Evolutionary conservation across 2,797 vertebrate genomes (phyloP).

Genomic region (Tenualosa ilisha): DNA sequence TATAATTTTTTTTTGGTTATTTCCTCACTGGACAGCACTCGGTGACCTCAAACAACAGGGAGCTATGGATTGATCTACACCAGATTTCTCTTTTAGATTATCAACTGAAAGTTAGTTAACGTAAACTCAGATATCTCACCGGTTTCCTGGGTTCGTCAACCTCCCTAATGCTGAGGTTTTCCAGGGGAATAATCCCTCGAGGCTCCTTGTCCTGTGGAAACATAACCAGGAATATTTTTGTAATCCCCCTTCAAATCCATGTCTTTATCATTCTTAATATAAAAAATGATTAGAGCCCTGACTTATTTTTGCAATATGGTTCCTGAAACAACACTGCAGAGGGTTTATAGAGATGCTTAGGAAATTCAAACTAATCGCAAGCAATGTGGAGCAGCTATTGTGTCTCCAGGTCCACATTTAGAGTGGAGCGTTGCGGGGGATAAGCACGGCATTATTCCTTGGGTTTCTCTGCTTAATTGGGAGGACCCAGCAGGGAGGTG

Average conservation of each 20-base stretch:
- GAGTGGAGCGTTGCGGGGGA: slow-evolving; percentile 12
- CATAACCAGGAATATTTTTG: slow-evolving; percentile 27
- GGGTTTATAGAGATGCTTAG: not conserved
- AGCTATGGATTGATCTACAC: too few relatives aligned
- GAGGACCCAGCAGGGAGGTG: slow-evolving; percentile 49
- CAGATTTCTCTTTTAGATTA: not conserved
- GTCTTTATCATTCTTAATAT: slow-evolving; percentile 23
- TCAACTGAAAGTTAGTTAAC: not conserved
- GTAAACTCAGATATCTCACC: slow-evolving; percentile 69
- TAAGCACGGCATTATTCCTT: slow-evolving; percentile 58
- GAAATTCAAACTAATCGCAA: not conserved
- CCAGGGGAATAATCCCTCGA: slow-evolving; percentile 93
- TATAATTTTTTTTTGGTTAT: too few relatives aligned
- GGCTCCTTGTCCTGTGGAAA: slow-evolving; percentile 91
- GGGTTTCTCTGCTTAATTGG: slow-evolving; percentile 64
- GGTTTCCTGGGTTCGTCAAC: slow-evolving; percentile 95
- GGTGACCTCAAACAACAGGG: too few relatives aligned
- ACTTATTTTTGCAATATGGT: slow-evolving; percentile 16
- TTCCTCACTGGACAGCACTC: too few relatives aligned
- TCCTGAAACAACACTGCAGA: not conserved
- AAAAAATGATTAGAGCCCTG: slow-evolving; percentile 26
- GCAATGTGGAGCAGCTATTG: slow-evolving; percentile 35
- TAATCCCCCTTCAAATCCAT: not conserved
- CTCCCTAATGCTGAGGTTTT: slow-evolving; percentile 96
- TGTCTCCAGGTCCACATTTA: slow-evolving; percentile 49